Base-by-base conservation (phyloP, 2,113 vertebrate species). In the Sturnus vulgaris region DNA sequence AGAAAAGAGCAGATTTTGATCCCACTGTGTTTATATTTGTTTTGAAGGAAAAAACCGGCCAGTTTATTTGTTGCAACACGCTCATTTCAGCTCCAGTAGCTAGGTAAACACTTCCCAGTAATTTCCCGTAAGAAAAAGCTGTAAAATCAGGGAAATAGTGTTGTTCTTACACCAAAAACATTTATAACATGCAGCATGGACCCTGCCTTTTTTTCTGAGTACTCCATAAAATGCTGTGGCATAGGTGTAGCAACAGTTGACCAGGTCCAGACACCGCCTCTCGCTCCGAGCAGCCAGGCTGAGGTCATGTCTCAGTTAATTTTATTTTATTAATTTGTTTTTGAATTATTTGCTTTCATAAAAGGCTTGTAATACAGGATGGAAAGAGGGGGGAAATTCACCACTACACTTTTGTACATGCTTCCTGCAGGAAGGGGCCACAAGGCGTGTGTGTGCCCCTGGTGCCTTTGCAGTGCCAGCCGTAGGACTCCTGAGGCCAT, bases 281-380 rank as follows among this genome's bases (percentile, higher is more conserved):
- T 75, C 0, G 5, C 57, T 72, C 53, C 0, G 0, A 86, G 70
- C 0, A 0, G 37, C 46, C 52, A 46, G 9, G 57, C 70, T 90
- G 90, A 94, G 66, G 70, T 85, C 85, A 79, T 52, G 46, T 61
- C 70, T 59, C 69, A 25, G 19, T 52, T 89, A 6, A 64, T 47
- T 95, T 93, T 16, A 28, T 75, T 86, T 80, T 57, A 70, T 81
- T 91, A 40, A 76, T 49, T 79, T 70, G 15, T 15, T 39, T 22
- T 55, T 78, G 27, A 61, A 49, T 80, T 40, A 25, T 65, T 44
- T 71, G 49, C 37, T 88, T 91, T 79, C 70, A 71, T 50, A 44
- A 55, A 75, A 46, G 30, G 7, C 47, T 81, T 88, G 47, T 84
- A 55, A 70, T 40, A 17, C 0, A 0, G 2, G 5, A 27, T 78